Conservation (phyloP, 2,113 vertebrate species). For the Australoheros scitulus region DNA sequence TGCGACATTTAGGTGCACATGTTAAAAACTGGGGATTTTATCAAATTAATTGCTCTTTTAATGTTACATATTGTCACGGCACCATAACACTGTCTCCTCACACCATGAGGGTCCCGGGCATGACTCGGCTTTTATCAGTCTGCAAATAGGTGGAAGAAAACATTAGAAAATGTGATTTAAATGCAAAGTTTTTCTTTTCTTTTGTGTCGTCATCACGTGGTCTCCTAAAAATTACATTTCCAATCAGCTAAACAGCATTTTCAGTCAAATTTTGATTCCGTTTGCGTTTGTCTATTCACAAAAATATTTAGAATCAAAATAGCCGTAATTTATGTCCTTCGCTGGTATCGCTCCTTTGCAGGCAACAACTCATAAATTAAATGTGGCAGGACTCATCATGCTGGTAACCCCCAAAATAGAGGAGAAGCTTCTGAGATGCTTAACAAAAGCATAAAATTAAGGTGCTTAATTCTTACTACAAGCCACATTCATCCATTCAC, state of each 20-base stretch:
- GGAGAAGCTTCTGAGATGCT: neutral
- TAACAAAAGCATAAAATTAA: neutral
- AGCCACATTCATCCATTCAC: neutral
- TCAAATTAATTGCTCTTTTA: neutral
- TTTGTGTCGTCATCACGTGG: neutral
- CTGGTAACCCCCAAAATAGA: neutral
- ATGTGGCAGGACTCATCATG: neutral
- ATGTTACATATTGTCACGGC: neutral
- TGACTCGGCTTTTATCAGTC: neutral
- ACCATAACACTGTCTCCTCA: neutral
- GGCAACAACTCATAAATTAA: neutral
- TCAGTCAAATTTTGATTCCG: neutral
- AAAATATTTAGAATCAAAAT: neutral
- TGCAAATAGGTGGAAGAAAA: neutral
- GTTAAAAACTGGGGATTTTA: neutral
- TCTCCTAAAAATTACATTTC: neutral
- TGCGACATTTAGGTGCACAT: neutral
- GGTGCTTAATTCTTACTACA: neutral
- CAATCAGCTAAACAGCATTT: neutral
- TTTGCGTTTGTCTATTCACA: neutral
- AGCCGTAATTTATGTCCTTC: neutral
- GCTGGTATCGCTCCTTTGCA: neutral
- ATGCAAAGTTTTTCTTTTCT: neutral
- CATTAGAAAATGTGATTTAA: neutral
- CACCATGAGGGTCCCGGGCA: neutral